Evolutionary conservation across 2,113 vertebrate species (phyloP), one percentile per base, ranked within the genome.

Genomic region (Glaucomys volans): DNA sequence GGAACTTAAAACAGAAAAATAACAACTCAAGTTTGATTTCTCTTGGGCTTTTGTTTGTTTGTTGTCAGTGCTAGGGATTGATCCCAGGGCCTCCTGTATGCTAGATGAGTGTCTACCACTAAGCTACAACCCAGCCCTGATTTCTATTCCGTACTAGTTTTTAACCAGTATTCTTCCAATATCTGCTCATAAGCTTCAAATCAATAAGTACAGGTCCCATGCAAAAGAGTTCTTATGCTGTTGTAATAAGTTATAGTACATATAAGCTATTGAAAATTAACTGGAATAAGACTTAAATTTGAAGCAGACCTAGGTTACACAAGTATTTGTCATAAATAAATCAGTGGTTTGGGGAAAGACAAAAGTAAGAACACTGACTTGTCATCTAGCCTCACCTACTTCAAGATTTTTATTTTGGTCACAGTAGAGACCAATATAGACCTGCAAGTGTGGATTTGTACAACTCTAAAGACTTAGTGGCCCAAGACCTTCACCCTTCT

Each of bases 11-110:
- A 71, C 50, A 71, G 64, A 20, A 81, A 64, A 95, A 95, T 59
- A 91, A 95, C 59, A 72, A 86, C 87, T 22, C 74, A 90, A 89
- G 82, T 76, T 90, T 96, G 32, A 77, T 77, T 97, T 74, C 28
- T 94, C 18, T 92, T 62, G 28, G 72, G 26, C 94, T 92, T 71
- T 90, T 91, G 77, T 52, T 81, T 87, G 35, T 86, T 69, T 5
- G 30, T 87, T 87, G 32, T 16, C 14, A 17, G 66, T n/a, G 35
- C 11, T 74, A 9, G 37, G 20, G 37, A 26, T 74, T 7, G 37
- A 26, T 40, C 22, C n/a, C 20, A 42, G 40, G 37, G 66, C 17
- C 66, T 69, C 32, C 6, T 35, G 35, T 30, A 69, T 35, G 66
- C 35, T 69, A 69, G 35, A 13, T 69, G 35, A 69, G 16, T n/a